Percentiles rank a stretch among this genome's conserved stretches.
Conservation (phyloP, 2,797 vertebrate genomes). For the Vespertilio murinus region DNA sequence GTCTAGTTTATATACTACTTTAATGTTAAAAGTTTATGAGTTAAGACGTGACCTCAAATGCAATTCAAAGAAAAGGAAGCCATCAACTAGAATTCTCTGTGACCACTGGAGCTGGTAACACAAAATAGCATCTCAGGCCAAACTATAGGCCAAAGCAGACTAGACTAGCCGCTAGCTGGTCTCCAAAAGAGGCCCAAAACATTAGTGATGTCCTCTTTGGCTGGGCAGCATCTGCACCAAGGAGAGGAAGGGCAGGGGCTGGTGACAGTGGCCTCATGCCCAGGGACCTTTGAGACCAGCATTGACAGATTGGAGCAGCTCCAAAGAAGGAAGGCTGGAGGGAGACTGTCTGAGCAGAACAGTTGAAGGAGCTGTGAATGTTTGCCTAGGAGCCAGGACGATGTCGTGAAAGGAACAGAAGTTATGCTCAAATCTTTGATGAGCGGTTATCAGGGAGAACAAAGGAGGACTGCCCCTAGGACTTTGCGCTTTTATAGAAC, state of each 20-base stretch:
- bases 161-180: not conserved
- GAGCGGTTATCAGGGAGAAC: not conserved
- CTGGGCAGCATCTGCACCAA: not conserved
- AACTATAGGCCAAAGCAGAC: not conserved
- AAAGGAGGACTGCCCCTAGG: not conserved
- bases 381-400: not conserved
- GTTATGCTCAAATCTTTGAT: not conserved
- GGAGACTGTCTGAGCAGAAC: not conserved
- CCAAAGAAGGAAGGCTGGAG: not conserved
- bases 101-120: not conserved
- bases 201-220: not conserved
- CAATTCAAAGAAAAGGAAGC: not conserved
- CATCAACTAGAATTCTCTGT: not conserved
- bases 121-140: not conserved
- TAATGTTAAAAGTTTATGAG: not conserved
- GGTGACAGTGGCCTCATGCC: not conserved
- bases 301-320: not conserved
- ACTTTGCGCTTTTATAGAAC: not conserved
- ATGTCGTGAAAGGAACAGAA: not conserved
- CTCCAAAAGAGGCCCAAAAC: not conserved
- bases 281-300: not conserved
- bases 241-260: not conserved
- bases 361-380: not conserved
- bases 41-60: not conserved
- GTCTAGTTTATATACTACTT: not conserved